Conservation (phyloP, 2,888 invertebrate genomes). For the Lacanobia wlatinum region DNA sequence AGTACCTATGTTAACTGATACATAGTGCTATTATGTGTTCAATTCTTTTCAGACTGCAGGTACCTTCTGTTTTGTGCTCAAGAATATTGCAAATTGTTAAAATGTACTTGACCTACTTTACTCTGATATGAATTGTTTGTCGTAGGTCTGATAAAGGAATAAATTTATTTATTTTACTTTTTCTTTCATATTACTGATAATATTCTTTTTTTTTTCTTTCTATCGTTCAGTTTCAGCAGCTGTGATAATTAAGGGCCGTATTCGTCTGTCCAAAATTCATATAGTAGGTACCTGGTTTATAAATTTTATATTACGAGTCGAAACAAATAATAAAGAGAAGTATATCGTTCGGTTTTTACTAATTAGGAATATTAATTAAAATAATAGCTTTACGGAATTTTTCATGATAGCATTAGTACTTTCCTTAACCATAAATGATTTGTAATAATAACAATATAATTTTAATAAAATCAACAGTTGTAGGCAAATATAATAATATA, state of each 20-base stretch:
- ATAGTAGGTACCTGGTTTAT: too few species aligned
- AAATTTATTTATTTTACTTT: background rate
- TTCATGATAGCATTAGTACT: conserved; percentile 21
- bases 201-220: background rate
- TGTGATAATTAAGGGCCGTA: too few species aligned
- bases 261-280: too few species aligned
- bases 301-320: too few species aligned
- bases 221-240: background rate
- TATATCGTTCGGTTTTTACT: background rate
- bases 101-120: conserved; percentile 39
- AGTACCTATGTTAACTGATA: background rate
- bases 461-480: background rate
- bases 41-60: conserved; percentile 10
- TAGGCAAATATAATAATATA: background rate
- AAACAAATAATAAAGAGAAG: too few species aligned
- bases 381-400: background rate
- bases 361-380: background rate
- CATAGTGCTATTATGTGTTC: background rate
- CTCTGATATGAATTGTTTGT: conserved; percentile 31
- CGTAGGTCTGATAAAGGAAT: conserved; percentile 9
- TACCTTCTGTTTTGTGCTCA: conserved; percentile 14
- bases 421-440: conserved; percentile 7
- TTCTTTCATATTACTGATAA: background rate
- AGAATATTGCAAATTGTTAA: conserved; percentile 36
- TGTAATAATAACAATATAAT: background rate